Evolutionary conservation across 2,888 invertebrate genomes (phyloP).

Genomic region (Laspeyria flexula): DNA sequence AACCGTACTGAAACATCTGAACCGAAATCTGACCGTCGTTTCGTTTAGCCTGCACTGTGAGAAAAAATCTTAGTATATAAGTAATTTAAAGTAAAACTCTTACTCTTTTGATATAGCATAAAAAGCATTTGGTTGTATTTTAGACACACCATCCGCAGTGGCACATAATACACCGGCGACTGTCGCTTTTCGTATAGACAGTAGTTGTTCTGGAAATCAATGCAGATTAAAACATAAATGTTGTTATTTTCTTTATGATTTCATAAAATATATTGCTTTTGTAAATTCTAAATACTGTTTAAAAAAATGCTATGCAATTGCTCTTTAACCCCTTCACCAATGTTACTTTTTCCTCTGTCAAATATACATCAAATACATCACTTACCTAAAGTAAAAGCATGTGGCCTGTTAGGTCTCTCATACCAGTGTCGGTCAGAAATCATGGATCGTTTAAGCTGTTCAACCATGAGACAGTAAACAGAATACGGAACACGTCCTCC

Average conservation of each 20-base stretch:
- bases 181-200: not conserved
- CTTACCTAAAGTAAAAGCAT: constrained; percentile 58
- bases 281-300: too few species aligned
- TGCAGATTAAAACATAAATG: not conserved
- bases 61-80: too few species aligned
- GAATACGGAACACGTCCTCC: constrained; percentile 94
- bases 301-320: too few species aligned
- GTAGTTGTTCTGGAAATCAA: not conserved
- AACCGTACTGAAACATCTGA: too few species aligned
- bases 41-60: too few species aligned
- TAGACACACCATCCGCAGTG: not conserved
- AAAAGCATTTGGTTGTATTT: not conserved
- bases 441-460: constrained; percentile 92
- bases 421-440: constrained; percentile 94
- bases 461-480: constrained; percentile 93
- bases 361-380: not conserved
- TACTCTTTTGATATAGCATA: not conserved
- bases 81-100: not conserved
- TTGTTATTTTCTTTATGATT: not conserved
- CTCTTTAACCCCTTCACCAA: too few species aligned
- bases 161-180: not conserved
- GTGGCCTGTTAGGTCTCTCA: constrained; percentile 52
- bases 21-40: too few species aligned
- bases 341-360: too few species aligned
- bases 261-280: too few species aligned